Percentiles rank a stretch among this genome's conserved stretches.
Evolutionary conservation across 1,140 invertebrate species (phyloP).

Genomic region (Solenopsis fugax): DNA sequence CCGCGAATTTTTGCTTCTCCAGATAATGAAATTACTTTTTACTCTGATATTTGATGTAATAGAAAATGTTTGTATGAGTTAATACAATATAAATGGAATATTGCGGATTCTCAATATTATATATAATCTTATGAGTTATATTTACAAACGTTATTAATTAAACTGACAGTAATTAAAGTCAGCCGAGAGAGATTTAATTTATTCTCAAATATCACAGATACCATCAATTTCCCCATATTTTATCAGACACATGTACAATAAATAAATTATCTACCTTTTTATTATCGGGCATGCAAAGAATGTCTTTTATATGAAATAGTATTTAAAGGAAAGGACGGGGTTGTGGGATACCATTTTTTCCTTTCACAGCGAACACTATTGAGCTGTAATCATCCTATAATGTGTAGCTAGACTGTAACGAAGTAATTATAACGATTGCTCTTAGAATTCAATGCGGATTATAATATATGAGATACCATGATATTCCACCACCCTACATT

Average conservation of each 20-base stretch:
- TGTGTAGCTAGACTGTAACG: no score
- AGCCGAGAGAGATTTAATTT: background rate
- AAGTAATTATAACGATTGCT: no score
- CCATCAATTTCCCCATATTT: background rate
- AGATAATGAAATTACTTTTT: background rate
- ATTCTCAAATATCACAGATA: background rate
- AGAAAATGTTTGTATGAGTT: background rate
- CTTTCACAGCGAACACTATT: no score
- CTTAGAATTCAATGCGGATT: no score
- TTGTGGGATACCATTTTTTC: no score
- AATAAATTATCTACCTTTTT: background rate
- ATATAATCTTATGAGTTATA: background rate
- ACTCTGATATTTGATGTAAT: background rate
- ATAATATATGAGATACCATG: no score
- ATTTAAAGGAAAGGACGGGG: no score
- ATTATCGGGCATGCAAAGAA: background rate
- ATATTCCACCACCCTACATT: no score
- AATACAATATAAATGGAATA: background rate
- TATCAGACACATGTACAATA: background rate
- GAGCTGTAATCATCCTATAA: no score
- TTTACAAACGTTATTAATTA: background rate
- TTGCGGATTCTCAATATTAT: background rate
- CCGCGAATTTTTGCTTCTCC: background rate
- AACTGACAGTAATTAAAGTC: constrained; percentile 8
- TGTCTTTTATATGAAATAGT: background rate